These are phyloP conservation scores for Tachycineta bicolor DNA, from an alignment of 2,113 vertebrate genomes.

Conservation along the genomic window DNA sequence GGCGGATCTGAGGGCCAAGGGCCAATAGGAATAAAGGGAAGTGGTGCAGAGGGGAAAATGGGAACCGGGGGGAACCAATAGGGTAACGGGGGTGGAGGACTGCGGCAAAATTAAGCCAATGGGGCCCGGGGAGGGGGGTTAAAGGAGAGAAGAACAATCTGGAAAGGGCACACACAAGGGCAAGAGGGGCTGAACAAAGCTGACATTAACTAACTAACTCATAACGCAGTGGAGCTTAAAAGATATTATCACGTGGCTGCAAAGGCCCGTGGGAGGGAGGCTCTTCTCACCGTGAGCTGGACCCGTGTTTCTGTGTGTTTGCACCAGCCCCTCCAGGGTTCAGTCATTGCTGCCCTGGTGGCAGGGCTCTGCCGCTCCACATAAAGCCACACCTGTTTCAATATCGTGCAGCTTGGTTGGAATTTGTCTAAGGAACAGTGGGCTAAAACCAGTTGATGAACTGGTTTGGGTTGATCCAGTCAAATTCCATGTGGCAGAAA, in stretches of 20 bases:
- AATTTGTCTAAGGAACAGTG: not conserved
- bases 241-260: not conserved
- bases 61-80: not conserved
- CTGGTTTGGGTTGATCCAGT: not conserved
- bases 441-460: not conserved
- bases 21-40: not conserved
- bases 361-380: not conserved
- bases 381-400: not conserved
- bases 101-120: not conserved
- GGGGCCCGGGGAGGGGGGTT: not conserved
- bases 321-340: not conserved
- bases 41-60: not conserved
- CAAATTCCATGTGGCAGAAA: not conserved
- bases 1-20: not conserved
- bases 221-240: not conserved
- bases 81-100: not conserved
- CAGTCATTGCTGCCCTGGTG: not conserved
- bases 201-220: too few relatives aligned
- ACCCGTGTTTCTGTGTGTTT: not conserved
- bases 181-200: not conserved
- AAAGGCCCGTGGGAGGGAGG: not conserved
- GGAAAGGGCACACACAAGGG: not conserved
- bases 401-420: not conserved
- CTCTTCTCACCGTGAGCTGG: not conserved
- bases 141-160: not conserved